Evolutionary conservation across 2,113 vertebrate species (phyloP).

Genomic region (Procavia capensis): DNA sequence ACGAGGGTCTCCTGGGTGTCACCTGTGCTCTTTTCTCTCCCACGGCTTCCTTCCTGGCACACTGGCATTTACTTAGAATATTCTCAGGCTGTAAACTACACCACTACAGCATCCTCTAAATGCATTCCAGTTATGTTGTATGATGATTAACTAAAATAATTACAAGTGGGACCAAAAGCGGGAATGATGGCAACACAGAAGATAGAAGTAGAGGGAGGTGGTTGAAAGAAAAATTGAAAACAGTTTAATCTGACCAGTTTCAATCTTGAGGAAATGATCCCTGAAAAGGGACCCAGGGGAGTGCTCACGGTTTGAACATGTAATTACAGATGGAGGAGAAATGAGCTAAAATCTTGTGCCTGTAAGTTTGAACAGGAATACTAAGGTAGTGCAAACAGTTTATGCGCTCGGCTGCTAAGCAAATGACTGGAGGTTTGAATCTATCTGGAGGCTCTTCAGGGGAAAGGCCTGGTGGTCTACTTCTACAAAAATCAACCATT

Average conservation of each 20-base stretch:
- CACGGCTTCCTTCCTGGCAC: background rate
- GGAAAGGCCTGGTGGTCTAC: background rate
- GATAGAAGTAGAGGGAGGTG: background rate
- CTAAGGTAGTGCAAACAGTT: background rate
- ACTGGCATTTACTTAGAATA: background rate
- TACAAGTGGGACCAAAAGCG: conserved; percentile 45
- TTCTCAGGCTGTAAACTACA: background rate
- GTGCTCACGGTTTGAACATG: background rate
- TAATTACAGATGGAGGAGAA: conserved; percentile 35
- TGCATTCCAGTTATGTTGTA: conserved; percentile 14
- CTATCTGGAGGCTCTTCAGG: background rate
- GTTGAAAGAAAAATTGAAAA: background rate
- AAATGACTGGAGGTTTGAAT: background rate
- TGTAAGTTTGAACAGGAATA: background rate
- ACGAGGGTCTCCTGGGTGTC: background rate
- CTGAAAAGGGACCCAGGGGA: background rate
- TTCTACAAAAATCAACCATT: background rate
- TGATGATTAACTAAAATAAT: conserved; percentile 51
- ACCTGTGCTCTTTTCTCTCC: background rate
- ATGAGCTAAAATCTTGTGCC: background rate
- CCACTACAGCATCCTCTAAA: background rate
- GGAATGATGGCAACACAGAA: background rate
- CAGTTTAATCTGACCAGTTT: background rate
- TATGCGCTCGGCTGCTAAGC: background rate
- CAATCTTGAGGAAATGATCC: conserved; percentile 9